Conservation (phyloP, 2,113 vertebrate genomes). For the Isichthys henryi region DNA sequence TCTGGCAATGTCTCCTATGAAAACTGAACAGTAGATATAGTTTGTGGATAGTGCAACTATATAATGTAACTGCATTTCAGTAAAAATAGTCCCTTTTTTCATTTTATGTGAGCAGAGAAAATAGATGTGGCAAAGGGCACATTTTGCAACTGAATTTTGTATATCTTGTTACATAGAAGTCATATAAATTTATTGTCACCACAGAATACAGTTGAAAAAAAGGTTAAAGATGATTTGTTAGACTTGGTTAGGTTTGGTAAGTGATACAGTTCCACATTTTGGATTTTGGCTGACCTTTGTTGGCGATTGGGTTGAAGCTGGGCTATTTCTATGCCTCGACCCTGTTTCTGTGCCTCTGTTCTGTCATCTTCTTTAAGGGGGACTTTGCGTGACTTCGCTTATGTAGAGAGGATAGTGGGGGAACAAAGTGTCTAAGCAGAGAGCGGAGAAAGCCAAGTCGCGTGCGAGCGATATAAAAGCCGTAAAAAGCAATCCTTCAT, state of each 20-base stretch:
- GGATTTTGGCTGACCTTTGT: not conserved
- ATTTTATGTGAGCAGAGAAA: not conserved
- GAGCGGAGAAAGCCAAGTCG: slow-evolving; percentile 30
- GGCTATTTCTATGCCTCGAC: not conserved
- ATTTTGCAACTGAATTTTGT: not conserved
- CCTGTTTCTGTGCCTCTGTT: slow-evolving; percentile 21
- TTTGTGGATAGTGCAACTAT: not conserved
- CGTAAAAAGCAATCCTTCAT: slow-evolving; percentile 57
- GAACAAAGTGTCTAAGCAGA: slow-evolving; percentile 22
- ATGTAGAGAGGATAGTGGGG: slow-evolving; percentile 24
- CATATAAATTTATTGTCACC: not conserved
- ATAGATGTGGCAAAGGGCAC: not conserved
- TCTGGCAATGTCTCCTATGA: not conserved
- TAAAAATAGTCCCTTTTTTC: not conserved
- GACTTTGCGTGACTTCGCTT: slow-evolving; percentile 34
- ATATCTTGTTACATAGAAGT: slow-evolving; percentile 3
- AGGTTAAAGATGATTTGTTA: slow-evolving; percentile 2
- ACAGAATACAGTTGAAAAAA: not conserved
- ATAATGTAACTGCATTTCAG: not conserved
- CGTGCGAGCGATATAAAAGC: slow-evolving; percentile 47
- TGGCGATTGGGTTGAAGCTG: not conserved
- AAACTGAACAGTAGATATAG: not conserved
- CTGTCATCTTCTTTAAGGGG: slow-evolving; percentile 21
- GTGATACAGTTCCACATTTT: not conserved
- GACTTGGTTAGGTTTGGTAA: not conserved